Conservation (phyloP, 2,113 vertebrate species). For the Centropus bengalensis region DNA sequence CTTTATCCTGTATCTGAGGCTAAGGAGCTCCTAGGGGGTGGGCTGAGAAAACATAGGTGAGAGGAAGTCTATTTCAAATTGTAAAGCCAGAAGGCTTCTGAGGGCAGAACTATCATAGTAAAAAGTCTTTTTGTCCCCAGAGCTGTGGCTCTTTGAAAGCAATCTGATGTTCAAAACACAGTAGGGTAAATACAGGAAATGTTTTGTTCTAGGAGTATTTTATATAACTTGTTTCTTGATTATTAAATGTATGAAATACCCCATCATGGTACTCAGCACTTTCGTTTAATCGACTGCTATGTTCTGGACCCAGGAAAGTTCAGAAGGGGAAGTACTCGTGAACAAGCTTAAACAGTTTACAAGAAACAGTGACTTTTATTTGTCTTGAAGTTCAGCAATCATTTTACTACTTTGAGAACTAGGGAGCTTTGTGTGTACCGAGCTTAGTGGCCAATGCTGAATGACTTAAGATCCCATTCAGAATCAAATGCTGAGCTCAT, state of each 20-base stretch:
- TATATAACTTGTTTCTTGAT: neutral
- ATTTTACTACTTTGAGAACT: neutral
- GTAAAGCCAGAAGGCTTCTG: neutral
- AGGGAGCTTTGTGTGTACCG: accelerated
- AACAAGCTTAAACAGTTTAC: neutral
- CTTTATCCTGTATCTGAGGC: neutral
- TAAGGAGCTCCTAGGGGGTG: neutral
- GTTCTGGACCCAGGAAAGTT: neutral
- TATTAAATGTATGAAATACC: neutral
- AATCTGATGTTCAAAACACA: neutral
- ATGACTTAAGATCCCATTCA: neutral
- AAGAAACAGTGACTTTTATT: neutral
- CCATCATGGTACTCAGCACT: neutral
- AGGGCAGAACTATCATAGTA: neutral
- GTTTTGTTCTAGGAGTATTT: neutral
- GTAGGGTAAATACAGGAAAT: neutral
- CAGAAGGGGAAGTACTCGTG: neutral
- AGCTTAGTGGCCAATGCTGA: accelerated
- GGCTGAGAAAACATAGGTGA: neutral
- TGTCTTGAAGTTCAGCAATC: neutral
- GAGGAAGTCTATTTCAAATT: neutral
- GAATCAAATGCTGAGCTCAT: neutral
- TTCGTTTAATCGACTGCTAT: neutral
- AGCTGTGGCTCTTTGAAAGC: neutral
- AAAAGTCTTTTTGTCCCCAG: neutral